Percentiles rank a stretch among this genome's conserved stretches.
Conservation (phyloP, 2,888 invertebrate species). For the Oeneis ivallda region DNA sequence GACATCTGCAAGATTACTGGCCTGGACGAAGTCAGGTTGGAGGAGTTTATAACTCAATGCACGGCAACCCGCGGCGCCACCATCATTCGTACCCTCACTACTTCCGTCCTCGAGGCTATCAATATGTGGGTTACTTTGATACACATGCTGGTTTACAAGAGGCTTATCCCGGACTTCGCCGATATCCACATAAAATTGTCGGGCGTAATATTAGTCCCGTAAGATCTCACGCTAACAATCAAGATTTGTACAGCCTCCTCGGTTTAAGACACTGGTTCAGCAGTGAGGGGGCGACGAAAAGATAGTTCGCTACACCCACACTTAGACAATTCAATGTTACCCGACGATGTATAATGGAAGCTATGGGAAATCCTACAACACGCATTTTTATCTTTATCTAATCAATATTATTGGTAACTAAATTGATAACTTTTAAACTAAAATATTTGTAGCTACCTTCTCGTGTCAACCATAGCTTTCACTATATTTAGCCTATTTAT, state of each 20-base stretch:
- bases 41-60: slow-evolving; percentile 65
- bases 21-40: slow-evolving; percentile 64
- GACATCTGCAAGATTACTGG: slow-evolving; percentile 76
- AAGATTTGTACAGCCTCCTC: slow-evolving; percentile 72
- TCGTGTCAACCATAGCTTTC: slow-evolving; percentile 67
- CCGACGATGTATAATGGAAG: slow-evolving; percentile 79
- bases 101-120: slow-evolving; percentile 61
- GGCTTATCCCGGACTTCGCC: slow-evolving; percentile 57
- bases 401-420: slow-evolving; percentile 33
- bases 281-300: slow-evolving; percentile 72
- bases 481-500: slow-evolving; percentile 79
- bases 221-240: slow-evolving; percentile 60
- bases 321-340: slow-evolving; percentile 77
- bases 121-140: slow-evolving; percentile 47
- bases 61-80: slow-evolving; percentile 72
- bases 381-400: slow-evolving; percentile 31
- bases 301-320: slow-evolving; percentile 62
- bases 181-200: slow-evolving; percentile 58
- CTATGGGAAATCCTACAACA: slow-evolving; percentile 55
- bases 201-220: slow-evolving; percentile 57
- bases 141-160: slow-evolving; percentile 54
- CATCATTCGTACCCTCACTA: slow-evolving; percentile 72
- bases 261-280: slow-evolving; percentile 77
- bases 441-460: slow-evolving; percentile 23
- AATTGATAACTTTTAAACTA: slow-evolving; percentile 21